These are phyloP conservation scores for Caenorhabditis uteleia DNA, from an alignment of 2,888 invertebrate genomes.

Conservation along the genomic window DNA sequence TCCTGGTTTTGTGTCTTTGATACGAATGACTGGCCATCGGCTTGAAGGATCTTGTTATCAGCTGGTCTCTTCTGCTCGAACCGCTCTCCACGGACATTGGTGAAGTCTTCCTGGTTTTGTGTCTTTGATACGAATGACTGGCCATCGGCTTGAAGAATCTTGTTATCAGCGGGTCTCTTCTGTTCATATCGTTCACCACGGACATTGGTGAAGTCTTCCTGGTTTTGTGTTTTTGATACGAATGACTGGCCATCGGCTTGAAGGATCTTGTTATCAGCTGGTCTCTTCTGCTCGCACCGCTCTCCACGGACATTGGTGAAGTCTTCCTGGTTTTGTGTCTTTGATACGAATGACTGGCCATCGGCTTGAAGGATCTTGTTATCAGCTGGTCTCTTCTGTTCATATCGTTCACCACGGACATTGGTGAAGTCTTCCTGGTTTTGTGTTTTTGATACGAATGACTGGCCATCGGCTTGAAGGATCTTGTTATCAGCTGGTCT, in stretches of 20 bases:
- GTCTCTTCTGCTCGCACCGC: slow-evolving; percentile 19
- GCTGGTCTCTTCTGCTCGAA: slow-evolving; percentile 5
- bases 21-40: slow-evolving; percentile 7
- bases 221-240: slow-evolving; percentile 26
- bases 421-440: slow-evolving; percentile 19
- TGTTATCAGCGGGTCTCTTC: slow-evolving; percentile 8
- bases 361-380: slow-evolving; percentile 42
- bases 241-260: slow-evolving; percentile 37
- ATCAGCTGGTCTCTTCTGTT: slow-evolving; percentile 26
- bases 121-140: slow-evolving; percentile 11
- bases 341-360: slow-evolving; percentile 18
- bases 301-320: slow-evolving; percentile 12
- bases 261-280: slow-evolving; percentile 34
- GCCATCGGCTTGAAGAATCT: slow-evolving; percentile 17
- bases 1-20: slow-evolving; percentile 16
- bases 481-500: slow-evolving; percentile 21
- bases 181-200: slow-evolving; percentile 12
- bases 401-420: slow-evolving; percentile 32
- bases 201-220: slow-evolving; percentile 11
- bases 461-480: slow-evolving; percentile 22
- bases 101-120: slow-evolving; percentile 18
- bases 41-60: slow-evolving; percentile 14
- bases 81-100: slow-evolving; percentile 7
- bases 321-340: slow-evolving; percentile 27
- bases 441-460: slow-evolving; percentile 19